These are phyloP conservation scores for Platyscapa corneri DNA, from an alignment of 1,140 invertebrate genomes.

Conservation along the genomic window DNA sequence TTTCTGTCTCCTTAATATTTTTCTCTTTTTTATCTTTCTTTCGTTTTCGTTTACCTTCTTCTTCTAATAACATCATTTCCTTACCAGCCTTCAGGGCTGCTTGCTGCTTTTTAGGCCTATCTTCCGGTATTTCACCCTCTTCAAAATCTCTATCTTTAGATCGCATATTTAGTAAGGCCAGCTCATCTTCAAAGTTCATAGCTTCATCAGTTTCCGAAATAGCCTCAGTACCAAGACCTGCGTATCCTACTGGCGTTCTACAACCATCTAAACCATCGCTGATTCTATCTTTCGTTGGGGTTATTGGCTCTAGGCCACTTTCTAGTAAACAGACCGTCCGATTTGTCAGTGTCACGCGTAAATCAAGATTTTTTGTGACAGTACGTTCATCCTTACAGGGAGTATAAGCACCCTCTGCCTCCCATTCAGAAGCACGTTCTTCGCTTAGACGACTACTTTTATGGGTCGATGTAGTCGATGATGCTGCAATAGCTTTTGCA, in stretches of 20 bases:
- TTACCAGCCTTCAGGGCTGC: neutral
- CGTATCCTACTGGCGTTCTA: constrained; percentile 68
- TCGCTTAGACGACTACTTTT: neutral
- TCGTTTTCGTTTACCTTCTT: constrained; percentile 68
- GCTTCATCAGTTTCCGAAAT: constrained; percentile 70
- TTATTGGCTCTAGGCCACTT: constrained; percentile 69
- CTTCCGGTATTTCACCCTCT: constrained; percentile 59
- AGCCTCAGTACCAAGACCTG: constrained; percentile 69
- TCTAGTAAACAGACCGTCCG: constrained; percentile 43
- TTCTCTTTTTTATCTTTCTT: constrained; percentile 72
- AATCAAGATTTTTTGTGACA: constrained; percentile 50
- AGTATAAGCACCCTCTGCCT: constrained; percentile 71
- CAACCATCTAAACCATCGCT: constrained; percentile 68
- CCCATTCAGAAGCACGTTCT: constrained; percentile 59
- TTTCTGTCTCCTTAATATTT: constrained; percentile 74
- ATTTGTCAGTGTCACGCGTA: neutral
- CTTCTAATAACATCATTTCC: constrained; percentile 50
- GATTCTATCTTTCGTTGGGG: constrained; percentile 63
- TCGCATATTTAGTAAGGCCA: constrained; percentile 57
- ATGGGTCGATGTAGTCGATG: neutral
- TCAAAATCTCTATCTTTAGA: constrained; percentile 57
- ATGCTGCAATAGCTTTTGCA: no score
- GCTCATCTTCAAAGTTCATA: constrained; percentile 71
- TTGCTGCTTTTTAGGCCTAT: constrained; percentile 44
- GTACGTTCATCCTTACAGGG: constrained; percentile 70